Evolutionary conservation across 2,797 vertebrate genomes (phyloP).

Genomic region (Semaprochilodus insignis): DNA sequence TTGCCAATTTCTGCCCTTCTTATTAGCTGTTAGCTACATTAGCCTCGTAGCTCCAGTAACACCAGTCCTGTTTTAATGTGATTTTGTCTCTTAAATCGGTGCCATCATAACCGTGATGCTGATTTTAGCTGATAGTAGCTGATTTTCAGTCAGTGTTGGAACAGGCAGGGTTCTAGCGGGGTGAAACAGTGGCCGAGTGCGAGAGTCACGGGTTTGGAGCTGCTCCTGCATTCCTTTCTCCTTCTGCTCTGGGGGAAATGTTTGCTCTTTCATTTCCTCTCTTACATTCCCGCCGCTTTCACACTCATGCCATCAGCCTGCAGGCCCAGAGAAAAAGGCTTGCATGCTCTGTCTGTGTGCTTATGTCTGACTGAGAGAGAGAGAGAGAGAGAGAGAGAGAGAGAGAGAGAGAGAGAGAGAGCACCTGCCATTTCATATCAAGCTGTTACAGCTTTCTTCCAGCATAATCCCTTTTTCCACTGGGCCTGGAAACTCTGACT

Average conservation of each 20-base stretch:
- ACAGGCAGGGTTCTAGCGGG: neutral
- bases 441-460: neutral
- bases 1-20: too few species aligned
- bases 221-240: constrained; percentile 15
- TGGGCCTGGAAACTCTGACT: neutral
- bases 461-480: constrained; percentile 18
- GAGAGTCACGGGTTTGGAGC: constrained; percentile 13
- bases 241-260: constrained; percentile 16
- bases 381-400: neutral
- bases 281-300: neutral
- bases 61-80: too few species aligned
- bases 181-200: neutral
- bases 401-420: neutral
- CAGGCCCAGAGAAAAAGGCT: constrained; percentile 4
- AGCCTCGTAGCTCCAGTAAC: too few species aligned
- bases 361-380: neutral
- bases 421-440: constrained; percentile 13
- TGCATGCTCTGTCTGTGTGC: neutral
- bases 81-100: too few species aligned
- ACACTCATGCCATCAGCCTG: neutral
- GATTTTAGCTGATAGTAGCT: too few species aligned
- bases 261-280: constrained; percentile 26
- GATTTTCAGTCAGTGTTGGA: neutral
- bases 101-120: neutral
- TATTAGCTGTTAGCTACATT: too few species aligned